Percentiles rank a stretch among this genome's conserved stretches.
These are phyloP conservation scores for Perca flavescens DNA, from an alignment of 2,113 vertebrate species.

Conservation along the genomic window DNA sequence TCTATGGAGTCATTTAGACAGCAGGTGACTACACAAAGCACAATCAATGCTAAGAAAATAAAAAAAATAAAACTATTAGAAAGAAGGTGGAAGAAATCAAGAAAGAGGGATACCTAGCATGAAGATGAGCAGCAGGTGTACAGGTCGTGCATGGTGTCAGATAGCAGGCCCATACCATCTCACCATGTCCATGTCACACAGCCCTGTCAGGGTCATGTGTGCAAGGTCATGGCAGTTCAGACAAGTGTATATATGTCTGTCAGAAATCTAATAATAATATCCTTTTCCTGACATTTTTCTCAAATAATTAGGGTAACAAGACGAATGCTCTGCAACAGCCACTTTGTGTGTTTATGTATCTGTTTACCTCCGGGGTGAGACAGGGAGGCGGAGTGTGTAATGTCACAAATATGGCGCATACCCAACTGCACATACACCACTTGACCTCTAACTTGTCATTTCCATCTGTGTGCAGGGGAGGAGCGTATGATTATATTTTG, in stretches of 20 bases:
- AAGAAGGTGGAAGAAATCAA: not conserved
- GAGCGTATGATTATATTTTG: constrained; percentile 14
- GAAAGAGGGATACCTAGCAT: not conserved
- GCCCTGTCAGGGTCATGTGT: not conserved
- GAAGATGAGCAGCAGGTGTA: constrained; percentile 4
- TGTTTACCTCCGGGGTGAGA: not conserved
- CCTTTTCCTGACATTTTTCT: not conserved
- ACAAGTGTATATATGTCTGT: not conserved
- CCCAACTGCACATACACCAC: not conserved
- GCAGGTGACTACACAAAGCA: not conserved
- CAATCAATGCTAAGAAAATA: not conserved
- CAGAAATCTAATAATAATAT: constrained; percentile 1
- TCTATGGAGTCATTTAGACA: not conserved
- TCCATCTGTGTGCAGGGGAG: not conserved
- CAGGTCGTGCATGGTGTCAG: constrained; percentile 21
- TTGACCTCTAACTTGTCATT: constrained; percentile 15
- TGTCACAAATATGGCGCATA: not conserved
- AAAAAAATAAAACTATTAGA: too few species aligned
- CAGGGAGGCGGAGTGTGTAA: not conserved
- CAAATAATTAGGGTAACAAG: not conserved
- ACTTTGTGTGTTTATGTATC: constrained; percentile 3
- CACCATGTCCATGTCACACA: not conserved
- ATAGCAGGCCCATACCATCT: not conserved
- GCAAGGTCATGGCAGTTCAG: constrained; percentile 19
- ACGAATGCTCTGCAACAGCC: not conserved